Evolutionary conservation across 2,888 invertebrate species (phyloP).

Genomic region (Andrena haemorrhoa): DNA sequence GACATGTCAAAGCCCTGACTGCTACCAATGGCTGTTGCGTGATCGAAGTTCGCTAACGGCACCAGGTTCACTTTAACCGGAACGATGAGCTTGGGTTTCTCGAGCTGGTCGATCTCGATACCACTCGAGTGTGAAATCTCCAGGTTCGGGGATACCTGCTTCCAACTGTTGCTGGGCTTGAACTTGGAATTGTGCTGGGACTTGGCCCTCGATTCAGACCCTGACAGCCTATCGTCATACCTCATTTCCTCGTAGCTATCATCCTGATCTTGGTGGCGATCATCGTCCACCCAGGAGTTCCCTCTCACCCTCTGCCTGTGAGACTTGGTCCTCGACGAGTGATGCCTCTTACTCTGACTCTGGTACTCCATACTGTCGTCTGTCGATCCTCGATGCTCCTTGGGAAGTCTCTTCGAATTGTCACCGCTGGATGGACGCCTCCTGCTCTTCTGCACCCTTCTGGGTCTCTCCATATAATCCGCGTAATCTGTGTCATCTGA

Average conservation of each 20-base stretch:
- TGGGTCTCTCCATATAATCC: constrained; percentile 78
- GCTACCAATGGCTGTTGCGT: constrained; percentile 84
- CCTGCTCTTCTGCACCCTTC: constrained; percentile 75
- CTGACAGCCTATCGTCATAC: constrained; percentile 42
- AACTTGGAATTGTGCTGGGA: constrained; percentile 31
- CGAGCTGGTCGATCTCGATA: constrained; percentile 77
- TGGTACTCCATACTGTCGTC: constrained; percentile 66
- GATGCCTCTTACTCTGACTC: constrained; percentile 69
- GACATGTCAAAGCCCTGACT: constrained; percentile 85
- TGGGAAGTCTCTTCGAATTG: constrained; percentile 74
- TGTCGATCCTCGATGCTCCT: constrained; percentile 77
- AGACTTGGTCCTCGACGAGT: constrained; percentile 68
- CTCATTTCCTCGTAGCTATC: constrained; percentile 68
- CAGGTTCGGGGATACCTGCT: constrained; percentile 77
- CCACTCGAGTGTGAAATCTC: constrained; percentile 79
- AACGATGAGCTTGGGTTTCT: constrained; percentile 80
- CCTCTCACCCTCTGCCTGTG: constrained; percentile 71
- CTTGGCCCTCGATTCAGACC: constrained; percentile 41
- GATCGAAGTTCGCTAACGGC: constrained; percentile 83
- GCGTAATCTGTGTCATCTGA: constrained; percentile 79
- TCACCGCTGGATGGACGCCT: constrained; percentile 73
- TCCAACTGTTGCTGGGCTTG: constrained; percentile 74
- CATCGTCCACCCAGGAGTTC: constrained; percentile 74
- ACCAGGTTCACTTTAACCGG: constrained; percentile 81
- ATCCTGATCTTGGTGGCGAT: constrained; percentile 62